phyloP scores from a whole-genome alignment of 2,113 vertebrate species.

The Hiodon tergisus region DNA sequence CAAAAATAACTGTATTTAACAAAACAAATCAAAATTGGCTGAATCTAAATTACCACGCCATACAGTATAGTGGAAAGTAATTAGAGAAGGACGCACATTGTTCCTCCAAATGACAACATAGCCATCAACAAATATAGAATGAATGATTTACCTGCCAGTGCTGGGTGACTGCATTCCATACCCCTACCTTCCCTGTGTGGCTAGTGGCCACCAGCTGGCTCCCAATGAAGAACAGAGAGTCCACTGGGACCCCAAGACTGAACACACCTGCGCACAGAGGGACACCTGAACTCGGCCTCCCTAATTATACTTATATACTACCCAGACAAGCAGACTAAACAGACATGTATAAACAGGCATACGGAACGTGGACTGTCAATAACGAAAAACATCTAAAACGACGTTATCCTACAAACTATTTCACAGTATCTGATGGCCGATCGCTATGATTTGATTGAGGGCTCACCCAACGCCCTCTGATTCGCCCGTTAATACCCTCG shows the following conservation, averaged over 20 bases:
- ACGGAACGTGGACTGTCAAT: neutral
- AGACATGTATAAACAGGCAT: neutral
- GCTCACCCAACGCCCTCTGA: too few relatives aligned
- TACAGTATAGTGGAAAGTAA: neutral
- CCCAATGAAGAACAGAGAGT: slow-evolving; percentile 94
- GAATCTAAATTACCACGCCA: neutral
- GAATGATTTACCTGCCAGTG: slow-evolving; percentile 83
- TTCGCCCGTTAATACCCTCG: neutral
- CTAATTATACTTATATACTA: neutral
- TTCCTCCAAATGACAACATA: neutral
- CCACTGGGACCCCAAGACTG: slow-evolving; percentile 92
- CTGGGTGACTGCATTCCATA: slow-evolving; percentile 97
- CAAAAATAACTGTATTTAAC: too few relatives aligned
- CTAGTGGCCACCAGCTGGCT: slow-evolving; percentile 96
- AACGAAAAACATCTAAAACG: too few relatives aligned
- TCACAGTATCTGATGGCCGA: too few relatives aligned
- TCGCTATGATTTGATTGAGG: too few relatives aligned
- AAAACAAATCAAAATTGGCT: neutral
- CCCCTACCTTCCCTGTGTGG: slow-evolving; percentile 94
- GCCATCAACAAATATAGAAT: too few relatives aligned
- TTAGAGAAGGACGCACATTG: neutral
- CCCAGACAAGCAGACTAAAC: neutral
- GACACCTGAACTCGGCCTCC: neutral
- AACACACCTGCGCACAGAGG: slow-evolving; percentile 72
- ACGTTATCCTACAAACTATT: too few relatives aligned